Percentiles rank a stretch among this genome's conserved stretches.
Conservation (phyloP, 2,888 invertebrate genomes). For the Phrixothrix hirtus region DNA sequence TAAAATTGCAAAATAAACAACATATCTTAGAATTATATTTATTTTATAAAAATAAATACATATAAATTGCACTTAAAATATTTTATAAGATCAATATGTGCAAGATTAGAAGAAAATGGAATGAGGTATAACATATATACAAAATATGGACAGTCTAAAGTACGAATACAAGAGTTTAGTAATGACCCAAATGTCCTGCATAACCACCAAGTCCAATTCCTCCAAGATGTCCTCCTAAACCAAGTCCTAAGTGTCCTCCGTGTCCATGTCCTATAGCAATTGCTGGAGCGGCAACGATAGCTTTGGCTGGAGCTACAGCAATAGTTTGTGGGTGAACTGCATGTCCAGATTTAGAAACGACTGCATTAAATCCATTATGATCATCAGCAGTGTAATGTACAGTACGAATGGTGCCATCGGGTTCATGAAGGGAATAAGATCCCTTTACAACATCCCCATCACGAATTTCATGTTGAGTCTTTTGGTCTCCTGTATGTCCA, state of each 20-base stretch:
- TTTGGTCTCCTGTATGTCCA: slow-evolving; percentile 62
- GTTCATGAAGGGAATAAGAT: slow-evolving; percentile 61
- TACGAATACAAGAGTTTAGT: slow-evolving; percentile 25
- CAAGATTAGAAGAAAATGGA: slow-evolving; percentile 3
- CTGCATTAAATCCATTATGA: slow-evolving; percentile 58
- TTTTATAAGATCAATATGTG: slow-evolving; percentile 3
- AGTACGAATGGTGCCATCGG: slow-evolving; percentile 61
- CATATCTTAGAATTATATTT: slow-evolving; percentile 9
- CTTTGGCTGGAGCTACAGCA: slow-evolving; percentile 18
- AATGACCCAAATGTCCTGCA: slow-evolving; percentile 19
- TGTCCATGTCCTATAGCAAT: slow-evolving; percentile 22
- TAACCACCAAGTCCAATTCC: slow-evolving; percentile 11
- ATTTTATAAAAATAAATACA: slow-evolving; percentile 31
- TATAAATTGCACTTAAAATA: slow-evolving; percentile 24
- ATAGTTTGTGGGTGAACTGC: slow-evolving; percentile 55
- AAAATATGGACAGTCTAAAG: slow-evolving; percentile 21
- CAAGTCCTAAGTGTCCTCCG: slow-evolving; percentile 6
- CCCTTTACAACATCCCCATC: slow-evolving; percentile 61
- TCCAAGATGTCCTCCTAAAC: slow-evolving; percentile 10
- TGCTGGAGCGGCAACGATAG: slow-evolving; percentile 25
- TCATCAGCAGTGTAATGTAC: slow-evolving; percentile 64
- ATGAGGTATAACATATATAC: slow-evolving; percentile 27
- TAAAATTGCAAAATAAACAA: background rate
- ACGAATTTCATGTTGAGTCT: slow-evolving; percentile 60
- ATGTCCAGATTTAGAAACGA: slow-evolving; percentile 57